Evolutionary conservation across 2,888 invertebrate species (phyloP).

Genomic region (Microplitis deprimator): DNA sequence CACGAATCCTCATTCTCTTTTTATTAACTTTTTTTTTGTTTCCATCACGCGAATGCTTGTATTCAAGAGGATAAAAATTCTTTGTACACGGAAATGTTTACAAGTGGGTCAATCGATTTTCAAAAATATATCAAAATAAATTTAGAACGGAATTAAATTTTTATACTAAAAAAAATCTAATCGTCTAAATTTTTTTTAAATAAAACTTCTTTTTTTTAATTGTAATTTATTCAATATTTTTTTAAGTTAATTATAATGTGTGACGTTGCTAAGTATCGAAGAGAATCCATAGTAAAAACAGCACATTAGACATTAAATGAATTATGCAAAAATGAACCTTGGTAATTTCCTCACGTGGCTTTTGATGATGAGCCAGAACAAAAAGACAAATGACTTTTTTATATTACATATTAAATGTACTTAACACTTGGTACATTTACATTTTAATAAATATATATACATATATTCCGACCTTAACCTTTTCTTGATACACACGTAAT

Average conservation of each 20-base stretch:
- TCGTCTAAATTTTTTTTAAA: background rate
- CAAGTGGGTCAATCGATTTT: constrained; percentile 1
- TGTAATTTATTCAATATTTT: background rate
- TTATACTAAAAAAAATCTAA: background rate
- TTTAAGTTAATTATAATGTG: background rate
- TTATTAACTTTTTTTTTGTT: background rate
- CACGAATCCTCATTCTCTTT: background rate
- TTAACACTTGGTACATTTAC: background rate
- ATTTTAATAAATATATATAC: background rate
- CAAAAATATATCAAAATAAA: background rate
- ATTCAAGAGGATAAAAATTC: background rate
- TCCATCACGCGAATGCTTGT: background rate
- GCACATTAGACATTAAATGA: constrained; percentile 5
- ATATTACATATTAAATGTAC: background rate
- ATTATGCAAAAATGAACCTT: constrained; percentile 13
- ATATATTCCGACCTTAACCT: background rate
- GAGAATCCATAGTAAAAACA: constrained; percentile 1
- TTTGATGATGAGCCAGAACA: background rate
- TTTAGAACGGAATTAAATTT: background rate
- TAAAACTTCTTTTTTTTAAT: background rate
- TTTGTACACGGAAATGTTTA: background rate
- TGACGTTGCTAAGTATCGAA: background rate
- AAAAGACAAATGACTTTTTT: background rate
- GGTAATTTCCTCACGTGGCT: background rate
- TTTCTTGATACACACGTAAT: background rate